Evolutionary conservation across 2,113 vertebrate genomes (phyloP).

Genomic region (Catharus minimus): DNA sequence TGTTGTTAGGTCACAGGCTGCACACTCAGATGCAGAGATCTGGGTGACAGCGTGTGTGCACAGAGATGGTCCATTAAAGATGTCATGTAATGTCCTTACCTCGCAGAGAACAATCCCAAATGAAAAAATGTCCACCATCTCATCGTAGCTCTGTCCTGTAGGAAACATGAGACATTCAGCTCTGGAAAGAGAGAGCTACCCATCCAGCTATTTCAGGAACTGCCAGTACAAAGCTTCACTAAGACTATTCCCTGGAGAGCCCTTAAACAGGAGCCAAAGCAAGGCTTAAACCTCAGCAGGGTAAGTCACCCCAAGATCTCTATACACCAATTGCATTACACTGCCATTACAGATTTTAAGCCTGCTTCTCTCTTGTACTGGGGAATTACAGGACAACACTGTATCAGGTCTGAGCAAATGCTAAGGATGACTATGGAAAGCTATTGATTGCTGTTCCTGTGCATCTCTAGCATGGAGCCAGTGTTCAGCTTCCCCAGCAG

Average conservation of each 20-base stretch:
- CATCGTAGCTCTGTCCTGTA: constrained; percentile 94
- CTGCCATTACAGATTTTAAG: not conserved
- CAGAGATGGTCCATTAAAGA: not conserved
- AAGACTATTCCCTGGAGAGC: not conserved
- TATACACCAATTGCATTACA: not conserved
- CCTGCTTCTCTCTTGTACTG: not conserved
- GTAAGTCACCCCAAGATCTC: not conserved
- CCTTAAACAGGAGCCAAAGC: not conserved
- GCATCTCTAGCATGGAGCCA: not conserved
- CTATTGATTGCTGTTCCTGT: not conserved
- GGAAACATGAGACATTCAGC: constrained; percentile 21
- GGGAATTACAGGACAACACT: not conserved
- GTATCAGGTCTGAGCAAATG: not conserved
- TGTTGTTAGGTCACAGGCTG: not conserved
- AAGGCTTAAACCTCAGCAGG: not conserved
- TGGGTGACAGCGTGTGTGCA: not conserved
- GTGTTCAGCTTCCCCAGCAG: not conserved
- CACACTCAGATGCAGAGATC: not conserved
- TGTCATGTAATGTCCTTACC: constrained; percentile 70
- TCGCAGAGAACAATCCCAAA: constrained; percentile 96
- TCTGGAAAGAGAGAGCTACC: not conserved
- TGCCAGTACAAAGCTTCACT: not conserved
- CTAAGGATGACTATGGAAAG: not conserved
- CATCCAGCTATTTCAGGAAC: not conserved
- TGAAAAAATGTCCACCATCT: constrained; percentile 97